Evolutionary conservation across 2,797 vertebrate species (phyloP), one percentile per base, ranked within the genome.

Genomic region (Eulemur rubriventer): DNA sequence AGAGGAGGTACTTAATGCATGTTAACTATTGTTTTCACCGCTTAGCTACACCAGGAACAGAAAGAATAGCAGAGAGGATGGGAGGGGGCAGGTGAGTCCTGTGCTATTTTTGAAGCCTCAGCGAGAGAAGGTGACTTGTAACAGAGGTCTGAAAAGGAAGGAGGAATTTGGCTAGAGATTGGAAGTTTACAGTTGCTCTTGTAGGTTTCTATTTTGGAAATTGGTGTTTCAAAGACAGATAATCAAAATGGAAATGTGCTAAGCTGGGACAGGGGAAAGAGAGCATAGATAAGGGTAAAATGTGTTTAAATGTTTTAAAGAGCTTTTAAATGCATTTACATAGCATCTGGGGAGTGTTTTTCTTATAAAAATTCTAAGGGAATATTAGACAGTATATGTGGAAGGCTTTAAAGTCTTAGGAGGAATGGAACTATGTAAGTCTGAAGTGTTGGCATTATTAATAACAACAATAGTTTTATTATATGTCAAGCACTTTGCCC

Each of bases 191-290:
- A 59, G 17, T 50, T 87, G 43, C 2, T 46, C 13, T 91, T 92
- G 69, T 18, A 63, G 18, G 26, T 52, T 94, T 95, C 67, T 52
- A 38, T 50, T 89, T 81, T 67, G 35, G 75, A 93, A 84, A 89
- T 13, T 79, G 38, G 4, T 55, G 30, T 96, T 92, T 90, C 76
- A 55, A 67, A 94, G 78, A 67, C 2, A 87, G 59, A 46, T 12
- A 79, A 91, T 91, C 76, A 90, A 89, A 88, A 94, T 79, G 61
- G 61, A 91, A 88, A 90, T 87, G 24, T 89, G 43, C 76, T 80
- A 91, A 86, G 6, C 3, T 16, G 22, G 57, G 41, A 10, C 10
- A 6, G 17, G 16, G 52, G 16, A 8, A n/a, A 22, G 55, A 79
- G 33, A 13, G 26, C 91, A 30, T 26, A 79, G 57, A n/a, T 94